Evolutionary conservation across 2,888 invertebrate species (phyloP).

Genomic region (Melinaea marsaeus): DNA sequence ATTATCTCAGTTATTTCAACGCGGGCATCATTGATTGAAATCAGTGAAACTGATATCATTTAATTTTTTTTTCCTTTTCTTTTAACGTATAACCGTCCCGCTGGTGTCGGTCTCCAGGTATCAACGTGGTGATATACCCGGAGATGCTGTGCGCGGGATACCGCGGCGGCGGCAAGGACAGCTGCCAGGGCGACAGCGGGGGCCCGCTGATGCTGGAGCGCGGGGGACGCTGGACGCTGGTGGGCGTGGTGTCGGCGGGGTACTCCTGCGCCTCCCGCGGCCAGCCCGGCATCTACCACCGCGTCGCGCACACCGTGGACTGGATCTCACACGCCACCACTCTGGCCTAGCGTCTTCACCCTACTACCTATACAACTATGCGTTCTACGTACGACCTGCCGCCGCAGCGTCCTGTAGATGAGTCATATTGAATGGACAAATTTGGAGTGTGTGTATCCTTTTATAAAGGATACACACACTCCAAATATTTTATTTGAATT

Average conservation of each 20-base stretch:
- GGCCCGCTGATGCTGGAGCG: slow-evolving; percentile 94
- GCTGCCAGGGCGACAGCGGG: slow-evolving; percentile 88
- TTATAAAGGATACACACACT: too few relatives aligned
- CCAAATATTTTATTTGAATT: slow-evolving; percentile 10
- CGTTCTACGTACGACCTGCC: too few relatives aligned
- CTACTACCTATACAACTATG: too few relatives aligned
- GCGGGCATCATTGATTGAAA: too few relatives aligned
- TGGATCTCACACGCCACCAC: slow-evolving; percentile 87
- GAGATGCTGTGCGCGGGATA: slow-evolving; percentile 98
- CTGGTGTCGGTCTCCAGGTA: slow-evolving; percentile 72
- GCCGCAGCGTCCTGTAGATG: not conserved
- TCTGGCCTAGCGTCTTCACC: slow-evolving; percentile 48
- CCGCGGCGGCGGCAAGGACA: slow-evolving; percentile 90
- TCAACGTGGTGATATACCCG: slow-evolving; percentile 93
- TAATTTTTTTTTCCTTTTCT: too few relatives aligned
- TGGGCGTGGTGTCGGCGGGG: slow-evolving; percentile 94
- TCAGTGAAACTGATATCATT: too few relatives aligned
- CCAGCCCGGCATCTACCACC: slow-evolving; percentile 95
- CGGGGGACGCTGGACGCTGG: slow-evolving; percentile 92
- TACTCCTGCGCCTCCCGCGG: slow-evolving; percentile 96
- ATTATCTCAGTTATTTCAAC: too few relatives aligned
- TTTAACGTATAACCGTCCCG: too few relatives aligned
- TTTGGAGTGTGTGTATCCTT: slow-evolving; percentile 10
- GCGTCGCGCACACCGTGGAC: slow-evolving; percentile 94
- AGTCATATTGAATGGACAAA: slow-evolving; percentile 5